phyloP scores from a whole-genome alignment of 35 echinoderm and acorn worm genomes.

The Stichopus chloronotus region DNA sequence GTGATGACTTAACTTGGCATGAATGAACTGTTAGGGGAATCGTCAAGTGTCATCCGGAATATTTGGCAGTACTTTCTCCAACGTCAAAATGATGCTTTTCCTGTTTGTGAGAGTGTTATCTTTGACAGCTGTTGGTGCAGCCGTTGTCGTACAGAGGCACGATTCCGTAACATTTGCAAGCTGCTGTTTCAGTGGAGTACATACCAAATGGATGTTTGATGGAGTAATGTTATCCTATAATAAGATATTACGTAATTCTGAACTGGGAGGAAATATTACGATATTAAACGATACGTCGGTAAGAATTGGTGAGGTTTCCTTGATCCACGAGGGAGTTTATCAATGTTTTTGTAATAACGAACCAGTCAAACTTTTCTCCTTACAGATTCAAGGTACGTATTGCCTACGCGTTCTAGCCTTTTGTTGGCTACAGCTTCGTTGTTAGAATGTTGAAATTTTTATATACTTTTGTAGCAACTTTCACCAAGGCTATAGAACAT shows the following conservation, averaged over 20 bases:
- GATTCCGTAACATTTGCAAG: background rate
- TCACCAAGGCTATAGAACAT: no score
- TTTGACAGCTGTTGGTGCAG: no score
- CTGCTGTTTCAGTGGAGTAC: background rate
- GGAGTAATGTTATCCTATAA: background rate
- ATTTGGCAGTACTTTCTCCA: no score
- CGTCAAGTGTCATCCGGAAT: no score
- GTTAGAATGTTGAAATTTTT: no score
- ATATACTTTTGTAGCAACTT: no score
- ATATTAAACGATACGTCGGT: background rate
- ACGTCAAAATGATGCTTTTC: no score
- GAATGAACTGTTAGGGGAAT: no score
- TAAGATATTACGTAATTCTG: background rate
- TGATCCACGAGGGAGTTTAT: background rate
- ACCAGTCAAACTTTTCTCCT: background rate
- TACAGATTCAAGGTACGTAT: background rate
- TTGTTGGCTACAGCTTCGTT: no score
- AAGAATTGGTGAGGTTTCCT: background rate
- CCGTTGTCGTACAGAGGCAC: background rate
- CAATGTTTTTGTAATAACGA: background rate
- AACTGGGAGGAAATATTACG: slow-evolving; percentile 1
- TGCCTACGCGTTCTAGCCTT: no score
- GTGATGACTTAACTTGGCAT: no score
- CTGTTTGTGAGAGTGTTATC: no score
- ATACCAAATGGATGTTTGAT: background rate